These are phyloP conservation scores for Piaya cayana DNA, from an alignment of 2,113 vertebrate genomes.

Conservation along the genomic window DNA sequence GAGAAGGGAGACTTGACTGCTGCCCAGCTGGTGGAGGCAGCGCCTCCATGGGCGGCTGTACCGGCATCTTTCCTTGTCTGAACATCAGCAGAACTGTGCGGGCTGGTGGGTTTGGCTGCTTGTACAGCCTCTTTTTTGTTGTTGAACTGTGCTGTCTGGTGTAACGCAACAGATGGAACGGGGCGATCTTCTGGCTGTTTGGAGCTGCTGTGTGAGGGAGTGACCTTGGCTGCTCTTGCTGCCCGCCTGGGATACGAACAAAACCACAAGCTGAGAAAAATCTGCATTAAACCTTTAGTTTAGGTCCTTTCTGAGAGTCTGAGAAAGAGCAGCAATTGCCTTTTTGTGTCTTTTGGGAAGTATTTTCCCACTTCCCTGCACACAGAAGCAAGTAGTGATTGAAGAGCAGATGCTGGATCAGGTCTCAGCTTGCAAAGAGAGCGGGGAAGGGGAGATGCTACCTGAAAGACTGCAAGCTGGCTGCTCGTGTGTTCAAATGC, in stretches of 20 bases:
- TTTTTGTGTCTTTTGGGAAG: not conserved
- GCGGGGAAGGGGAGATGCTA: not conserved
- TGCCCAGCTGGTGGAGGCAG: not conserved
- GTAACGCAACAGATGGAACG: fast-evolving
- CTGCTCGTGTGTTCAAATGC: not conserved
- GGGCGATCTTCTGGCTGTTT: not conserved
- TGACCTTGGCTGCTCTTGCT: not conserved
- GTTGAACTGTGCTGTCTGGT: not conserved
- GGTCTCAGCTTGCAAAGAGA: not conserved
- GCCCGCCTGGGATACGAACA: not conserved
- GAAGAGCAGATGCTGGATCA: not conserved
- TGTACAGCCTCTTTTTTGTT: not conserved
- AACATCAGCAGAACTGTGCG: not conserved
- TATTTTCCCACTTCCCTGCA: not conserved
- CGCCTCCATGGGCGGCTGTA: not conserved
- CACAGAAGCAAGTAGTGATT: not conserved
- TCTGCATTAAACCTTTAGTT: not conserved
- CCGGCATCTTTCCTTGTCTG: not conserved
- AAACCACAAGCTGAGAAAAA: not conserved
- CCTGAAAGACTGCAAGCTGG: not conserved
- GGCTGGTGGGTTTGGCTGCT: not conserved
- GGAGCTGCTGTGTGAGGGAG: not conserved
- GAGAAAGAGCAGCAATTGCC: not conserved
- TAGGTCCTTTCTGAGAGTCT: not conserved
- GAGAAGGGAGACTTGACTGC: not conserved